Base-by-base conservation (phyloP, 1,140 invertebrate species). In the Phortica variegata region DNA sequence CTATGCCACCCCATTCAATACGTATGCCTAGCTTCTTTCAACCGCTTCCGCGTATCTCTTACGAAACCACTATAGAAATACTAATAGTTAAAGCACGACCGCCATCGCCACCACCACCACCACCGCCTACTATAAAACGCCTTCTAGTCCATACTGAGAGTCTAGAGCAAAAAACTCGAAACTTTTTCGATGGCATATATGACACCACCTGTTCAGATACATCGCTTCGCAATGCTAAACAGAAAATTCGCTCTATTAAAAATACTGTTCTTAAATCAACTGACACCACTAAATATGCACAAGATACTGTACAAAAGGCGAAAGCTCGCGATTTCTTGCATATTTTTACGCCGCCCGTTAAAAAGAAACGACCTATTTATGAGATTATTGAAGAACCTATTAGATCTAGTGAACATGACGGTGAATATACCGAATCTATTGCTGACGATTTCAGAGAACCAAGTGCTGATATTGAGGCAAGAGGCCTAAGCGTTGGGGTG, bases 21-120 rank as follows among this genome's bases (percentile, higher is more conserved):
- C 60, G 68, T 48, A 75, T 76, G 69, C 74, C 74, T 39, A 73
- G 74, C 58, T 76, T 76, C 34, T 74, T 76, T 49, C 59, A 75
- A 62, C 74, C 74, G 52, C 61, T 76, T 49, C 74, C 74, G 54
- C 58, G 57, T 46, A 61, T 76, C 40, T 58, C 72, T 43, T 76
- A 76, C 43, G 74, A 76, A 54, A 73, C 66, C 31, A 66, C 66
- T 44, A 61, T 76, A 38, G 74, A 76, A 59, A 72, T 76, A 52
- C 47, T 75, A 49, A 54, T 76, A 16, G 46, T 73, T 39, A 73
- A 75, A 53, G 47, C 73, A 17, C 51, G 54, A 7, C 70, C 70
- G 37, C 69, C 65, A 38, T 65, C 73, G 36, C 73, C 73, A 40
- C 69, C 72, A 16, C 70, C 73, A 13, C 69, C 59, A 41, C 58